These are phyloP conservation scores for Halictus quadricinctus DNA, from an alignment of 2,888 invertebrate genomes.

Conservation along the genomic window DNA sequence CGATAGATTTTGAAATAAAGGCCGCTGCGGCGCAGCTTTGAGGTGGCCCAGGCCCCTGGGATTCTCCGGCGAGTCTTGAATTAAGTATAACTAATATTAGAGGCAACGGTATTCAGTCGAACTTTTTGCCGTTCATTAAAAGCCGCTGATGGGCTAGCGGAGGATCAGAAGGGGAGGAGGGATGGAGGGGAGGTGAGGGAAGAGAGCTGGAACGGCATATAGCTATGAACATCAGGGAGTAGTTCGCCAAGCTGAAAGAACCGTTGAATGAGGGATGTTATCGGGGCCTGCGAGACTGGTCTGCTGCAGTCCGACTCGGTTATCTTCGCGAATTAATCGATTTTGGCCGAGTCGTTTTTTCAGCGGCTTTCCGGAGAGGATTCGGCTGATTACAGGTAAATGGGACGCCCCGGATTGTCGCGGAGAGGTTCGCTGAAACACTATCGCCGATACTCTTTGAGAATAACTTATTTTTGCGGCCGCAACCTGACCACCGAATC, in stretches of 20 bases:
- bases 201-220: constrained; percentile 9
- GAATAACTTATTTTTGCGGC: constrained; percentile 15
- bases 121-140: constrained; percentile 81
- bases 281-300: constrained; percentile 59
- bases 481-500: neutral
- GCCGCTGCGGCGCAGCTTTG: constrained; percentile 42
- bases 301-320: constrained; percentile 29
- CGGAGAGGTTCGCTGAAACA: constrained; percentile 26
- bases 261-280: constrained; percentile 73
- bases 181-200: neutral
- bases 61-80: constrained; percentile 73
- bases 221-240: constrained; percentile 41
- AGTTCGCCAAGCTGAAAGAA: constrained; percentile 67
- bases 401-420: constrained; percentile 36
- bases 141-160: constrained; percentile 64
- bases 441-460: neutral
- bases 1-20: constrained; percentile 70
- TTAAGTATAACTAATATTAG: constrained; percentile 82
- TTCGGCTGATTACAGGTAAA: constrained; percentile 45
- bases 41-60: constrained; percentile 14
- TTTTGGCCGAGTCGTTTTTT: constrained; percentile 41
- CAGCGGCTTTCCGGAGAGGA: constrained; percentile 29
- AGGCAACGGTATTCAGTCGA: constrained; percentile 74
- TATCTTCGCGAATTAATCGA: constrained; percentile 51
- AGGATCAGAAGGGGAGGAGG: constrained; percentile 1